A percentile compares a stretch with the other conserved stretches of the same genome.
Conservation (phyloP, 2,888 invertebrate species). For the Drosophila dives region DNA sequence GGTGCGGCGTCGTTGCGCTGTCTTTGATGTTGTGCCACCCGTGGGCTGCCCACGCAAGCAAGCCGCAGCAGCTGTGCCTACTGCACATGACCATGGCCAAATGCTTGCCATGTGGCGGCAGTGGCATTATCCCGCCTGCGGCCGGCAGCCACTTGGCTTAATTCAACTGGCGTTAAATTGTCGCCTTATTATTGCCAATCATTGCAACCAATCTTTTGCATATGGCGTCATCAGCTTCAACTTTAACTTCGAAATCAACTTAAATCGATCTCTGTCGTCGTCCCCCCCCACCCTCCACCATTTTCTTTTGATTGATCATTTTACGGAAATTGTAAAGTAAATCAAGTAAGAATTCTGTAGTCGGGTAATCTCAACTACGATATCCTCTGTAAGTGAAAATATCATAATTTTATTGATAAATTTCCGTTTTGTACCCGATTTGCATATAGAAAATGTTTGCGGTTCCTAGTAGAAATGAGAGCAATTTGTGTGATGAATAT, state of each 20-base stretch:
- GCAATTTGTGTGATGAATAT: no score
- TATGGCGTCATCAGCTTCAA: conserved; percentile 31
- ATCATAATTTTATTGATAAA: no score
- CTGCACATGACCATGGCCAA: conserved; percentile 44
- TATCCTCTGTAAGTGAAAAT: no score
- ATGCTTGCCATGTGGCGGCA: conserved; percentile 41
- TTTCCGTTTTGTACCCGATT: no score
- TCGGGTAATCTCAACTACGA: no score
- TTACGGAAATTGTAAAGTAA: not conserved
- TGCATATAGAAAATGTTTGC: no score
- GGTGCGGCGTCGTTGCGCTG: conserved; percentile 30
- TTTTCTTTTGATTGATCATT: not conserved
- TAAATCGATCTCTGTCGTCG: not conserved
- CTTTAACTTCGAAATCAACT: conserved; percentile 1
- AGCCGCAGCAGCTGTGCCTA: conserved; percentile 13
- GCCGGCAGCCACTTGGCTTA: conserved; percentile 19
- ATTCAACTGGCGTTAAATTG: conserved; percentile 33
- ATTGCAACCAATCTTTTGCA: conserved; percentile 7
- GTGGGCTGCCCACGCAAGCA: conserved; percentile 23
- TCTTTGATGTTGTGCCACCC: conserved; percentile 55
- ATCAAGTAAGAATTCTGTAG: no score
- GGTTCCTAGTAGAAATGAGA: no score
- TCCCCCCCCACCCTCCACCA: not conserved
- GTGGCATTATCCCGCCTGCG: conserved; percentile 16
- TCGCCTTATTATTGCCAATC: conserved; percentile 31